phyloP scores from a whole-genome alignment of 2,797 vertebrate genomes.

The Cetoscarus ocellatus region DNA sequence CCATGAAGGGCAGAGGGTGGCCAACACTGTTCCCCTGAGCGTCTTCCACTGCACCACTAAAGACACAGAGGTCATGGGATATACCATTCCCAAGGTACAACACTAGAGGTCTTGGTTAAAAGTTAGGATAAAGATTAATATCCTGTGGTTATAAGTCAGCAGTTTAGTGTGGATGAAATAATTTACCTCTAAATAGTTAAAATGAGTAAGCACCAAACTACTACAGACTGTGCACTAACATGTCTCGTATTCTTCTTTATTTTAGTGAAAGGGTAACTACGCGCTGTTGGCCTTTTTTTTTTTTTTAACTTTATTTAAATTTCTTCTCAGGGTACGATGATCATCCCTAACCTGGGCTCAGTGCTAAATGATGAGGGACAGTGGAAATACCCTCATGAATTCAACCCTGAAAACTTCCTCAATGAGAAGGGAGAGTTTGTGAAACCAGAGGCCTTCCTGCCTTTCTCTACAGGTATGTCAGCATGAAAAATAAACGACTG shows the following conservation, averaged over 20 bases:
- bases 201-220: not conserved
- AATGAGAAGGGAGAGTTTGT: conserved; percentile 77
- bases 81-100: conserved; percentile 82
- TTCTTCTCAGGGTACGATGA: conserved; percentile 72
- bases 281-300: too few relatives aligned
- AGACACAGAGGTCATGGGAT: conserved; percentile 84
- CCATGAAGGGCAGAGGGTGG: conserved; percentile 82
- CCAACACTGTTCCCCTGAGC: conserved; percentile 80
- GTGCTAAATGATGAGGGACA: conserved; percentile 75
- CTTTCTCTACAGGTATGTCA: conserved; percentile 79
- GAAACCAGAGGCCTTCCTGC: conserved; percentile 83
- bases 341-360: conserved; percentile 79
- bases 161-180: too few relatives aligned
- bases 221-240: too few relatives aligned
- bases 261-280: too few relatives aligned
- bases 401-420: conserved; percentile 83
- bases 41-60: conserved; percentile 79
- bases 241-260: too few relatives aligned
- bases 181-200: not conserved
- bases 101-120: not conserved
- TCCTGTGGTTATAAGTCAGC: too few relatives aligned
- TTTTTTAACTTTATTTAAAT: not conserved
- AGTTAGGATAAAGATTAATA: too few relatives aligned
- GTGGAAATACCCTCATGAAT: conserved; percentile 82
- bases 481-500: not conserved